phyloP scores from a whole-genome alignment of 2,113 vertebrate genomes.

The Ifrita kowaldi region DNA sequence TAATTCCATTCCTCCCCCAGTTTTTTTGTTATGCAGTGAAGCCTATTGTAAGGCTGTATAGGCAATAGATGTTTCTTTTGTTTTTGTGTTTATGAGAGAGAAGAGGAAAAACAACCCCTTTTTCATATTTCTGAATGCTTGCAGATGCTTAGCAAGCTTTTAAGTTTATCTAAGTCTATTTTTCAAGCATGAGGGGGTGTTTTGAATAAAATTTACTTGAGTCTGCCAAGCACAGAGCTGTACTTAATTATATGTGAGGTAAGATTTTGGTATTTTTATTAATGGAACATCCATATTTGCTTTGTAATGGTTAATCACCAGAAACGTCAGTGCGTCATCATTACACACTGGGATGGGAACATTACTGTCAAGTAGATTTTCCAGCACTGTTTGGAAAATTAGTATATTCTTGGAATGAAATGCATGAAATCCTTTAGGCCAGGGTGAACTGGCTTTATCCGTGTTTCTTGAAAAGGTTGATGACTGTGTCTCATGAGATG shows the following conservation, averaged over 20 bases:
- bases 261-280: conserved; percentile 34
- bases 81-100: not conserved
- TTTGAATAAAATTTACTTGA: not conserved
- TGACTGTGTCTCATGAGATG: not conserved
- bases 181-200: not conserved
- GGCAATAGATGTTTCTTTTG: not conserved
- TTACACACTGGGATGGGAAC: not conserved
- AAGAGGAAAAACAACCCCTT: not conserved
- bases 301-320: conserved; percentile 7
- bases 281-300: conserved; percentile 5
- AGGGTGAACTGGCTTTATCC: not conserved
- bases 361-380: not conserved
- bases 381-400: not conserved
- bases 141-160: not conserved
- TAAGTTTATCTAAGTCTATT: not conserved
- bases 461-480: not conserved
- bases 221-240: not conserved
- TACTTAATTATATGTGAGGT: conserved; percentile 29
- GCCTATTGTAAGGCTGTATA: not conserved
- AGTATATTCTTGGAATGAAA: not conserved
- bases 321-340: not conserved
- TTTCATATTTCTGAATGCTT: not conserved
- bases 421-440: not conserved
- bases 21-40: not conserved
- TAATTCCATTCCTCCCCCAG: not conserved